Evolutionary conservation across 2,888 invertebrate species (phyloP), one percentile per base, ranked within the genome.

Genomic region (Leucoptera coffeella): DNA sequence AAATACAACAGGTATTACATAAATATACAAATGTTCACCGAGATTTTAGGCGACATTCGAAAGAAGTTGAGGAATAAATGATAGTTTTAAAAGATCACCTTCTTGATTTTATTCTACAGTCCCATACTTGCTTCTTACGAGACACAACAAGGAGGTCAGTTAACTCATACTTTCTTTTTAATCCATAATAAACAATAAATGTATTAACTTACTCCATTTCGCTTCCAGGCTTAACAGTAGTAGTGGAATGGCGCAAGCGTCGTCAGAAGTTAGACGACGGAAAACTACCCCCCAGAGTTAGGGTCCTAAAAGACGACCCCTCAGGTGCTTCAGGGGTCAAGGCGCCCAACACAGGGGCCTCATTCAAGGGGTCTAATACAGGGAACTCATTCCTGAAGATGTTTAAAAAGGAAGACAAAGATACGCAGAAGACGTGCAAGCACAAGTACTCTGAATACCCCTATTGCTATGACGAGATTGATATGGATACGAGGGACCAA

Each of bases 401-500:
- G 12, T 65, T 67, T 27, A 67, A 64, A 29, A 45, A 52, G 8
- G 64, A 67, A 3, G 65, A 67, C 0, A 62, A 65, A 12, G 39
- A 47, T 1, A 65, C 61, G 0, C 64, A 82, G 32, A 86, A 85
- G 37, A 78, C 86, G 12, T 90, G 89, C 49, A 89, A 88, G 54
- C 87, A 89, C 40, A 88, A 86, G 45, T 89, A 89, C 44, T 87
- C 87, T n/a, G 86, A 87, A 20, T 88, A 87, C 50, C 87, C 88
- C 1, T 88, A 88, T 47, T 88, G 88, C 42, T 89, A 89, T 36
- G 87, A 86, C 38, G 89, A 88, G 50, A 88, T 89, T 20, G 81
- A 83, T 8, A 81, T 80, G 13, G 82, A 83, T 31, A 80, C 80
- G 0, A 80, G 80, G 40, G 80, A 77, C 32, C 76, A 77, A 30